These are phyloP conservation scores for Pluvianellus socialis DNA, from an alignment of 2,113 vertebrate species.

Conservation along the genomic window DNA sequence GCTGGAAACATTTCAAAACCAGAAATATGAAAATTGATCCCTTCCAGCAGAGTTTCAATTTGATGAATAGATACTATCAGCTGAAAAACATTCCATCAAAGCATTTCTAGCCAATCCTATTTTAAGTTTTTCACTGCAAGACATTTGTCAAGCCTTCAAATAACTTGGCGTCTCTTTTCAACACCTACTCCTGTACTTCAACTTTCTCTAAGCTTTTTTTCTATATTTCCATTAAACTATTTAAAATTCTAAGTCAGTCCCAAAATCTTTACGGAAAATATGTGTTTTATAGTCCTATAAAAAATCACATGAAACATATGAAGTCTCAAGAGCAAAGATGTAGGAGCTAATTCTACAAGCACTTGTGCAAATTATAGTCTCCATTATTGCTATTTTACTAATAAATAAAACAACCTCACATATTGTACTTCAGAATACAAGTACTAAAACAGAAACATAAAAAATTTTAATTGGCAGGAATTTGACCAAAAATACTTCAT, in stretches of 20 bases:
- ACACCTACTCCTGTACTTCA: background rate
- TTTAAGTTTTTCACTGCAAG: slow-evolving; percentile 15
- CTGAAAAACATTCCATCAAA: slow-evolving; percentile 33
- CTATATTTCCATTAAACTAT: background rate
- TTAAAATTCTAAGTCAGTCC: background rate
- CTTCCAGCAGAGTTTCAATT: slow-evolving; percentile 22
- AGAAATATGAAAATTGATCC: slow-evolving; percentile 40
- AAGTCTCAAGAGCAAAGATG: background rate
- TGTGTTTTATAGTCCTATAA: background rate
- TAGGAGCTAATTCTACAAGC: background rate
- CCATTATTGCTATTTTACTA: background rate
- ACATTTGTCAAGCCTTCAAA: slow-evolving; percentile 37
- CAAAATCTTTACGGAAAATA: background rate
- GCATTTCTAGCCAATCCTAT: slow-evolving; percentile 11
- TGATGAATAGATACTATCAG: slow-evolving; percentile 44
- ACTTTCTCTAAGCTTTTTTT: background rate
- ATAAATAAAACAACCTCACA: background rate
- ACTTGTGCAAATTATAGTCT: background rate
- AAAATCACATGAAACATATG: background rate
- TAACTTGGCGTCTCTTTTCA: slow-evolving; percentile 11
- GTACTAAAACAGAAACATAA: background rate
- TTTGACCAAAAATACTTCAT: background rate
- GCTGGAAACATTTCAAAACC: slow-evolving; percentile 14
- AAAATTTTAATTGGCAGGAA: background rate
- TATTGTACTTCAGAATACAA: background rate